phyloP scores from a whole-genome alignment of 1,140 invertebrate genomes.

The Formica exsecta region DNA sequence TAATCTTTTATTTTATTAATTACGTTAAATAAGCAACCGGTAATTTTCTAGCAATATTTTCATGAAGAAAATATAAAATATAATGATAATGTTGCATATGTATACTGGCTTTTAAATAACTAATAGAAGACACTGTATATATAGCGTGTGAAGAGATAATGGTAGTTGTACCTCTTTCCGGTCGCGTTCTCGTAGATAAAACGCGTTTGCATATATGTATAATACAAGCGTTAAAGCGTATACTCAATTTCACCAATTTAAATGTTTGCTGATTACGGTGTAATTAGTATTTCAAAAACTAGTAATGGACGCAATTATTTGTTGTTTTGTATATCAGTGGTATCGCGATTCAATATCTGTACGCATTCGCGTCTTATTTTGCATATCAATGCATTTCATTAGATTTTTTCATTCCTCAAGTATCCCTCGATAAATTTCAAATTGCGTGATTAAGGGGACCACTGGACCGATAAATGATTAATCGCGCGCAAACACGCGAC shows the following conservation, averaged over 20 bases:
- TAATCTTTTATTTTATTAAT: no score
- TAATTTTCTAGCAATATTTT: slow-evolving; percentile 2
- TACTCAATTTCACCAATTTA: slow-evolving; percentile 26
- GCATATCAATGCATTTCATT: slow-evolving; percentile 62
- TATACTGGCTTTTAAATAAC: not conserved
- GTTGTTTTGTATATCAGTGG: not conserved
- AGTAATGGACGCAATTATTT: slow-evolving; percentile 54
- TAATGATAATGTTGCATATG: slow-evolving; percentile 11
- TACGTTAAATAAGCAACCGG: not conserved
- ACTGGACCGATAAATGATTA: slow-evolving; percentile 53
- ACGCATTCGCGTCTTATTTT: slow-evolving; percentile 24
- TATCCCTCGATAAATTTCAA: slow-evolving; percentile 46
- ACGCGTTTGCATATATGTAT: slow-evolving; percentile 14
- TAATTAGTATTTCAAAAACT: slow-evolving; percentile 56
- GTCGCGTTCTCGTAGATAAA: slow-evolving; percentile 27
- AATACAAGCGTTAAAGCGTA: not conserved
- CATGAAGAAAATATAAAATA: not conserved
- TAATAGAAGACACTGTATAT: not conserved
- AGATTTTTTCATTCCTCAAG: slow-evolving; percentile 32
- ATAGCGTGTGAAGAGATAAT: not conserved
- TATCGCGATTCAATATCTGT: slow-evolving; percentile 41
- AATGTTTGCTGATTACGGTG: slow-evolving; percentile 43
- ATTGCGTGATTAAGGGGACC: slow-evolving; percentile 37
- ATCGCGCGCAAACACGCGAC: slow-evolving; percentile 33
- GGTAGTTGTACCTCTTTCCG: slow-evolving; percentile 11